Base-by-base conservation (phyloP, 2,888 invertebrate genomes). In the Trissoscelio sp. region DNA sequence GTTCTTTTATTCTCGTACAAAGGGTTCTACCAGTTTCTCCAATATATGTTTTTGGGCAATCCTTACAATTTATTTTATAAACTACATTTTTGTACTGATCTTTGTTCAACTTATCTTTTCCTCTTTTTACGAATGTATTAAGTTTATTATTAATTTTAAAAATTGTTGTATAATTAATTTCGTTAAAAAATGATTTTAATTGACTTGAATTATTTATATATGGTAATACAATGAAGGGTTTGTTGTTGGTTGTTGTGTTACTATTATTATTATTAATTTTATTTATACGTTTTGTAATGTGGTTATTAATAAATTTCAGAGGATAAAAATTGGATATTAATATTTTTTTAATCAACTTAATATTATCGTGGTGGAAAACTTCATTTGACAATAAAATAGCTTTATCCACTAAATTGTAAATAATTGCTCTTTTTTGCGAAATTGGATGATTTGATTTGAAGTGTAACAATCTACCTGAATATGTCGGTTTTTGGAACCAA, bases 401-500 rank as follows among this genome's bases (percentile, higher is more conserved):
- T 14, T 44, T 60, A 12, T 60, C 60, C 7, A 60, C 16, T 9
- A 60, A 11, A 14, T 42, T 22, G n/a, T 60, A 60, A 16, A 42
- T 24, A 14, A 60, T 60, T 5, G 60, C 22, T 37, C 0, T 39
- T 58, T 58, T 58, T 4, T 58, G 57, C 1, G 24, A 3, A n/a
- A 37, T n/a, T 4, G 44, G 60, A 14, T 60, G 60, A 14, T 4
- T 44, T 9, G 60, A 62, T n/a, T 12, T 16, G 18, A 31, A 62
- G 7, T 62, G 20, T 6, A 62, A 18, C n/a, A 62, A 1, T 28
- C 46, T 14, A 4, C 46, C 46, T 4, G 62, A 20, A 31, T 62
- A 62, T 1, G 62, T 62, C 7, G 7, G 1, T 46, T 62, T 44
- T 3, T 44, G 42, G 18, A 39, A 60, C 60, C 60, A 60, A 34